Conservation (phyloP, 2,113 vertebrate genomes). For the Tragulus kanchil region DNA sequence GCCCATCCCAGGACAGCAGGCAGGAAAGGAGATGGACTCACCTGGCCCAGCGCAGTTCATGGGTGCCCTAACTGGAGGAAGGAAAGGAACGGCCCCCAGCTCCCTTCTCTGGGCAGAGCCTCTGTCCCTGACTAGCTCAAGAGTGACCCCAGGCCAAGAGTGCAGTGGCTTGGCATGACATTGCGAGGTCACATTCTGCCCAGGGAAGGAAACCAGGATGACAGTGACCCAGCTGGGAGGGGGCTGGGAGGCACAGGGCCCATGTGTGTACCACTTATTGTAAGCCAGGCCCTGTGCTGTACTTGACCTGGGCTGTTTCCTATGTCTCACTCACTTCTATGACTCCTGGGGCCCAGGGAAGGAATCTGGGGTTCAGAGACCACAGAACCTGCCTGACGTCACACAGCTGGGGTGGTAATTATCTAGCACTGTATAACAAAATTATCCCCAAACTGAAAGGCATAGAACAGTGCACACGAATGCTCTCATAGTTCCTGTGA, state of each 20-base stretch:
- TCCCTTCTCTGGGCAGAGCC: background rate
- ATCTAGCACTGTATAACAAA: background rate
- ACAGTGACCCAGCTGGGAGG: background rate
- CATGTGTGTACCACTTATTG: background rate
- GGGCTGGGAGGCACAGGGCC: background rate
- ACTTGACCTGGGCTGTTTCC: background rate
- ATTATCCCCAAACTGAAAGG: background rate
- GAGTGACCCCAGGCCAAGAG: background rate
- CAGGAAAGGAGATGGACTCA: background rate
- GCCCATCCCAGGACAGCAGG: background rate
- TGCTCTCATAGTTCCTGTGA: background rate
- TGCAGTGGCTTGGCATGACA: background rate
- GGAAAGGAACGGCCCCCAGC: too few species aligned
- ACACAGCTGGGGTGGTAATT: background rate
- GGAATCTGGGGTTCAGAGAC: background rate
- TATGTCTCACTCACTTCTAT: background rate
- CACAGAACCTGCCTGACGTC: background rate
- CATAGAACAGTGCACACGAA: background rate
- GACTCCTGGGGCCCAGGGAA: background rate
- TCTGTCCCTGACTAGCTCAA: background rate
- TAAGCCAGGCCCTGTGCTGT: background rate
- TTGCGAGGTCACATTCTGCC: constrained; percentile 14
- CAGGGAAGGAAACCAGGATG: background rate
- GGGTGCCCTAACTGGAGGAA: background rate
- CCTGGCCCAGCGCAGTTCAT: background rate